phyloP scores from a whole-genome alignment of 2,113 vertebrate species.

The Pseudorectes ferrugineus region DNA sequence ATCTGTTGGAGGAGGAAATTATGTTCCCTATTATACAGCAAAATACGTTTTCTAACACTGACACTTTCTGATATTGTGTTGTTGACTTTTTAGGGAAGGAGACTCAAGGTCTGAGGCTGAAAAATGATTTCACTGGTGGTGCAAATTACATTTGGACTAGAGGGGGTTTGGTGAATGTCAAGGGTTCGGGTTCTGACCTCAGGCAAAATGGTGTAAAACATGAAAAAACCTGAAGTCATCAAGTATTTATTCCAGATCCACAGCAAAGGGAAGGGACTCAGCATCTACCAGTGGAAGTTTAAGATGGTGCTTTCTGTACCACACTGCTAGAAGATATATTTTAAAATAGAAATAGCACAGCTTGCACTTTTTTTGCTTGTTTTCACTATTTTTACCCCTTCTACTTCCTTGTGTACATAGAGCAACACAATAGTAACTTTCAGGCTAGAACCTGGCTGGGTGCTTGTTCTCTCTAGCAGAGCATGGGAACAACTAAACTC shows the following conservation, averaged over 20 bases:
- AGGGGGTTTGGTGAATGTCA: neutral
- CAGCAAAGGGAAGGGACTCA: neutral
- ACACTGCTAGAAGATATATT: neutral
- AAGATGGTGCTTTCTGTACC: neutral
- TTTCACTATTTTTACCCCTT: neutral
- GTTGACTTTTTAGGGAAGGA: neutral
- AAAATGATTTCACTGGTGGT: neutral
- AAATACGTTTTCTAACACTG: slow-evolving; percentile 27
- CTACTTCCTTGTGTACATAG: neutral
- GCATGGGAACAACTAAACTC: neutral
- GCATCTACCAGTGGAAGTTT: neutral
- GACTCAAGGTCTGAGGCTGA: neutral
- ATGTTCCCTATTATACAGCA: slow-evolving; percentile 33
- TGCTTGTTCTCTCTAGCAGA: neutral
- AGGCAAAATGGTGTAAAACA: neutral
- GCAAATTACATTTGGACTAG: neutral
- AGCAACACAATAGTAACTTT: neutral
- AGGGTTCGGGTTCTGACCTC: neutral
- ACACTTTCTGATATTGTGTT: neutral
- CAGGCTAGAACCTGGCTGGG: neutral
- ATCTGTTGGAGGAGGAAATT: slow-evolving; percentile 67
- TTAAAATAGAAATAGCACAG: neutral
- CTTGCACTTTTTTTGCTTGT: neutral
- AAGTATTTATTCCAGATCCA: neutral
- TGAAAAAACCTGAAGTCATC: neutral